phyloP scores from a whole-genome alignment of 1,140 invertebrate genomes.

The Drosophila pseudoobscura region DNA sequence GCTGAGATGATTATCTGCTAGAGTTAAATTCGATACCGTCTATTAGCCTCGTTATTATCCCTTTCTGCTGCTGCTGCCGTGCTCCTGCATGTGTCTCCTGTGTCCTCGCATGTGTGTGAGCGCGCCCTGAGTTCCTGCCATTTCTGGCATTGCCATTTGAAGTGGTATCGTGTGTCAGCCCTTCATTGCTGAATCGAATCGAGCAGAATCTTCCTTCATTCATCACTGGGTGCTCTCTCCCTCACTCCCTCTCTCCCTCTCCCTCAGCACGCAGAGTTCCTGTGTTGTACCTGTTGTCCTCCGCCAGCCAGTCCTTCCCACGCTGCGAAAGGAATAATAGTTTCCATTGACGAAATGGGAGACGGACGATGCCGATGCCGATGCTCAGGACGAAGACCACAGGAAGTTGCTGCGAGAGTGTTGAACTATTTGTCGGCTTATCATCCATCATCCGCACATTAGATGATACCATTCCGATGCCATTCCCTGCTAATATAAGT shows the following conservation, averaged over 20 bases:
- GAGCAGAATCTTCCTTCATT: conserved; percentile 43
- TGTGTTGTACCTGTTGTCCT: background rate
- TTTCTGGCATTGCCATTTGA: conserved; percentile 57
- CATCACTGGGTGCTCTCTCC: conserved; percentile 48
- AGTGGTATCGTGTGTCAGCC: conserved; percentile 74
- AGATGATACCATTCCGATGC: conserved; percentile 25
- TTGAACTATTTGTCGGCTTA: conserved; percentile 67
- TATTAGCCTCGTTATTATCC: conserved; percentile 83
- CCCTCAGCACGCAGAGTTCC: background rate
- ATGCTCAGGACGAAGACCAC: conserved; percentile 19
- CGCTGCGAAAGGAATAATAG: conserved; percentile 52
- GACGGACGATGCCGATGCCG: conserved; percentile 40
- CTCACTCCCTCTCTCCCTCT: conserved; percentile 27
- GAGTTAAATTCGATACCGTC: conserved; percentile 83
- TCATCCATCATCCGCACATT: conserved; percentile 67
- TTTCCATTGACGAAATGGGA: conserved; percentile 72
- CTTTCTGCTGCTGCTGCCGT: conserved; percentile 36
- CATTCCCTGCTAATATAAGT: conserved; percentile 57
- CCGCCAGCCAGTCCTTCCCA: conserved; percentile 43
- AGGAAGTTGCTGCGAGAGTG: conserved; percentile 59
- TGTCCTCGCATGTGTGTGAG: conserved; percentile 2
- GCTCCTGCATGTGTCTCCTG: conserved; percentile 4
- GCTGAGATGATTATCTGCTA: conserved; percentile 79
- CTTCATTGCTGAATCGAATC: background rate
- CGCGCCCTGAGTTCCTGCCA: background rate